phyloP scores from a whole-genome alignment of 2,797 vertebrate species.

The Tiaroga cobitis region DNA sequence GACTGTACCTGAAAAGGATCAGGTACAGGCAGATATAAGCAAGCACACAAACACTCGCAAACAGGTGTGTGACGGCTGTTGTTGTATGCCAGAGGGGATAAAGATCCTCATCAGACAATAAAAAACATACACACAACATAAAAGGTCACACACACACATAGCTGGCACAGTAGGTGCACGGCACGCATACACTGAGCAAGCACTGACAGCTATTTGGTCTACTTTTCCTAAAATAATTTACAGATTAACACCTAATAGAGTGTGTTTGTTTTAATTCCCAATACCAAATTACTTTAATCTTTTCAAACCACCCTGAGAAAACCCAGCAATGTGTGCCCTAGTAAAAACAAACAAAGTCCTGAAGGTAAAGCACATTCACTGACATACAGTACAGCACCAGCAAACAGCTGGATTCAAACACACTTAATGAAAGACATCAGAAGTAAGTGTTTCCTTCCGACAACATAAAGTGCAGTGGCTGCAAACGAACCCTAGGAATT shows the following conservation, averaged over 20 bases:
- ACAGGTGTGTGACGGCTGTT: constrained; percentile 13
- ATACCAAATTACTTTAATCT: neutral
- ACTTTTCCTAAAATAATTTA: neutral
- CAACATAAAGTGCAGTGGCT: neutral
- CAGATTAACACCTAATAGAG: constrained; percentile 8
- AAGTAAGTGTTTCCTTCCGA: constrained; percentile 31
- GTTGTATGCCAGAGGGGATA: constrained; percentile 11
- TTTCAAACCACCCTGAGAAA: constrained; percentile 3
- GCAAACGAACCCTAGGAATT: constrained; percentile 24
- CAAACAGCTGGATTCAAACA: constrained; percentile 40
- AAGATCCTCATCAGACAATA: neutral
- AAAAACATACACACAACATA: constrained; percentile 5
- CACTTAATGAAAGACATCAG: constrained; percentile 39
- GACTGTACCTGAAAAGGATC: neutral
- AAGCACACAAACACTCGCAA: constrained; percentile 20
- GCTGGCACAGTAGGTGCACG: neutral
- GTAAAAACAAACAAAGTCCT: neutral
- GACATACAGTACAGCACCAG: neutral
- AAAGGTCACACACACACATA: neutral
- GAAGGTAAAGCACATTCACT: neutral
- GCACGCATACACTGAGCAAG: neutral
- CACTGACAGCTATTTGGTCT: neutral
- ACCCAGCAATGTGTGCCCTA: neutral
- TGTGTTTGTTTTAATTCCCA: neutral
- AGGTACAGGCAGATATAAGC: neutral